Evolutionary conservation across 2,113 vertebrate genomes (phyloP), one percentile per base, ranked within the genome.

Genomic region (Cavia porcellus): DNA sequence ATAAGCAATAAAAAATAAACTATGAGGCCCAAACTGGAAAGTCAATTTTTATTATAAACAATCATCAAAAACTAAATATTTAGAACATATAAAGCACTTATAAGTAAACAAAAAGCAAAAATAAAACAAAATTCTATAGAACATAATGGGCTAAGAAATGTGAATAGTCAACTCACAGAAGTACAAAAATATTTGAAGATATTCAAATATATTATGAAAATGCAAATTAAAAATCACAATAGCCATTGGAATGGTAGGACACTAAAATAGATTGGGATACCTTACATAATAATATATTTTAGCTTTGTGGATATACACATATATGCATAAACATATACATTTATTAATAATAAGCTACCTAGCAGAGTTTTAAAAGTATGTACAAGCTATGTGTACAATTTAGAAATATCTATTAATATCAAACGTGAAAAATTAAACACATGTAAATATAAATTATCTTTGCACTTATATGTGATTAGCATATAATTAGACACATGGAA

Each of bases 181-280:
- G 13, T 80, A 7, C 19, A 94, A 68, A 94, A 59, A 79, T 80
- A 1, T 92, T 72, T 38, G 72, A 72, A 87, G 12, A 64, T 79
- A 8, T 2, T 57, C 7, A 90, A 86, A 92, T 72, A 84, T 35
- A 68, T 87, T 83, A 66, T 25, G 82, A 87, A 90, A 92, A 80
- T 77, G 22, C 3, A 86, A 66, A 42, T 55, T 52, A 89, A 68
- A 57, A 38, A 79, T 72, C 20, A n/a, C 14, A 8, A 79, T 79
- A 91, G 20, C 7, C 22, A 50, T 17, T 84, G 25, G n/a, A 74
- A 42, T 93, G 7, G 25, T 32, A 91, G 55, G 3, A 81, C 25
- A 52, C 45, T 87, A 82, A 70, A 59, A 55, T 86, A 79, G 3
- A 64, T 13, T 19, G n/a, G 28, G 83, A 38, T n/a, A 20, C 15